These are phyloP conservation scores for Camarhynchus parvulus DNA, from an alignment of 2,113 vertebrate species.

Conservation along the genomic window DNA sequence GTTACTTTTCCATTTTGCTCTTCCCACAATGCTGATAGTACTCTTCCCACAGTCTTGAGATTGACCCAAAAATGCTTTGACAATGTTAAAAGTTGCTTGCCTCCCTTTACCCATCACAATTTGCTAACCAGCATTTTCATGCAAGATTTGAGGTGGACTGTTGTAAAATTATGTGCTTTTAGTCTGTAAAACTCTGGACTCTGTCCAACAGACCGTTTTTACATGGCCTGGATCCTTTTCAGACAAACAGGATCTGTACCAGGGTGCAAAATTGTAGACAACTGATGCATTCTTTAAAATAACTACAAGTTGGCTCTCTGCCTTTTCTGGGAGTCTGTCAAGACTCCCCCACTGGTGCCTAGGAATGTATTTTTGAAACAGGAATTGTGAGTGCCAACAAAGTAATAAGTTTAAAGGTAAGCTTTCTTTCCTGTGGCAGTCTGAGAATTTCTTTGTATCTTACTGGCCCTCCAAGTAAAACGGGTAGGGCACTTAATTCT, in stretches of 20 bases:
- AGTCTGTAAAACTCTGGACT: constrained; percentile 35
- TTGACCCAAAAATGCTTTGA: neutral
- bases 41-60: neutral
- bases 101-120: constrained; percentile 1
- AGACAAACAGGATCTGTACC: constrained; percentile 46
- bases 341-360: neutral
- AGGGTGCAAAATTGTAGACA: constrained; percentile 57
- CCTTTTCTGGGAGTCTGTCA: constrained; percentile 30
- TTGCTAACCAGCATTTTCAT: constrained; percentile 43
- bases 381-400: neutral
- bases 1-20: neutral
- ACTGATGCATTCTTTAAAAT: constrained; percentile 62
- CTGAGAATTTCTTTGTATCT: neutral
- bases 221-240: constrained; percentile 50
- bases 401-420: constrained; percentile 5
- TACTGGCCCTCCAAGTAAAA: neutral
- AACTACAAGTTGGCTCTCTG: neutral
- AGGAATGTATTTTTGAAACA: neutral
- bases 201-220: constrained; percentile 26
- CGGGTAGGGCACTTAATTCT: neutral
- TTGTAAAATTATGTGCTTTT: constrained; percentile 35
- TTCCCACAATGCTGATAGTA: neutral
- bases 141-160: constrained; percentile 43
- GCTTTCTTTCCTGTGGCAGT: neutral
- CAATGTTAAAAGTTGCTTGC: neutral